These are phyloP conservation scores for Elgaria multicarinata DNA, from an alignment of 2,113 vertebrate genomes.

Conservation along the genomic window DNA sequence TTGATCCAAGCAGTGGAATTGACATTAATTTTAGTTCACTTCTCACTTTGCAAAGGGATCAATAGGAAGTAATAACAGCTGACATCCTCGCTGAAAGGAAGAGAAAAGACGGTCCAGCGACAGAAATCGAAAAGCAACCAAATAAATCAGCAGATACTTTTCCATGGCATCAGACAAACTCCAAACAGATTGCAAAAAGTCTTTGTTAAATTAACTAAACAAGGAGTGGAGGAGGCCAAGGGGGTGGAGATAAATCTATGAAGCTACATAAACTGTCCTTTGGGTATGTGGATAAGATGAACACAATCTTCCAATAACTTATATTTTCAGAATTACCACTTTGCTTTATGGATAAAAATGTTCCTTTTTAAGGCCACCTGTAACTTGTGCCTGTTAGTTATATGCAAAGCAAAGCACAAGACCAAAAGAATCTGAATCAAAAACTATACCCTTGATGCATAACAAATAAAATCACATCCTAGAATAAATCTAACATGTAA, in stretches of 20 bases:
- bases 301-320: constrained; percentile 49
- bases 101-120: constrained; percentile 86
- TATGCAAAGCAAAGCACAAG: constrained; percentile 61
- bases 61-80: constrained; percentile 98
- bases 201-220: constrained; percentile 85
- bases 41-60: constrained; percentile 96
- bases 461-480: constrained; percentile 8
- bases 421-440: constrained; percentile 64
- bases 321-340: constrained; percentile 45
- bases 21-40: constrained; percentile 99
- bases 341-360: constrained; percentile 35
- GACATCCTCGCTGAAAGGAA: constrained; percentile 91
- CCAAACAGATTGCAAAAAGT: constrained; percentile 86
- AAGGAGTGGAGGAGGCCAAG: constrained; percentile 69
- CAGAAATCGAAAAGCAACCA: constrained; percentile 92
- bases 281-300: constrained; percentile 61
- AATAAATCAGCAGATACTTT: constrained; percentile 95
- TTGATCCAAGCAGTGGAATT: constrained; percentile 95
- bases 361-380: constrained; percentile 49
- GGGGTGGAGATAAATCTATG: constrained; percentile 73
- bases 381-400: constrained; percentile 56
- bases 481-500: constrained; percentile 49
- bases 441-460: constrained; percentile 47
- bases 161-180: constrained; percentile 85
- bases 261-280: constrained; percentile 77